Evolutionary conservation across 1,140 invertebrate genomes (phyloP), one percentile per base, ranked within the genome.

Genomic region (Leptinotarsa defecta): DNA sequence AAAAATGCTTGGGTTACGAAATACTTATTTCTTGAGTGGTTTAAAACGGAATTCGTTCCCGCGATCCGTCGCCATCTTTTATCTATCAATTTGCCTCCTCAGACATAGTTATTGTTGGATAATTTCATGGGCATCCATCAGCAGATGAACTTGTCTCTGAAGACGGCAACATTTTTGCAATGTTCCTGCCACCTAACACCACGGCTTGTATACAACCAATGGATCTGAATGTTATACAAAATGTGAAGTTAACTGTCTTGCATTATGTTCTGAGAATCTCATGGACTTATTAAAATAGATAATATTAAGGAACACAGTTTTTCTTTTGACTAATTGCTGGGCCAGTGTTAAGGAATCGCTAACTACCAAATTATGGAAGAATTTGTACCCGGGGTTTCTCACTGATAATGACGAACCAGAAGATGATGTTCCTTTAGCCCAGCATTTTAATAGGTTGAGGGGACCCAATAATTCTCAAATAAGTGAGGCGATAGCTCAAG

Each of bases 121-220:
- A 27, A 6, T 27, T 27, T 27, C 81, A 79, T 49, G 76, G 80
- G 48, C 84, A 84, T 78, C 80, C 80, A 48, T 19, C 20, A 19
- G 17, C 5, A 27, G 1, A 27, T 27, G 5, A 6, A 27, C 5
- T 27, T 27, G 71, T 76, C 71, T 68, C 79, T 77, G 79, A 82
- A 34, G 82, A 84, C 81, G 80, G 81, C 79, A 76, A 77, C 64
- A 81, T 84, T 73, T 82, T 77, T 77, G 80, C 82, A 48, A 84
- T 85, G 81, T 86, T 83, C 82, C 78, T 86, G 72, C 84, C 85
- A 69, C 81, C 83, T 74, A 86, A 86, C 71, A 80, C 79, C 70
- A 83, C 82, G 72, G 76, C 84, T 61, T 77, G 80, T 71, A 85
- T 86, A 48, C 5, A 27, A 27, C 27, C 27, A 27, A 27, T 6